Conservation (phyloP, 2,113 vertebrate species). For the Gorsachius goisagi region DNA sequence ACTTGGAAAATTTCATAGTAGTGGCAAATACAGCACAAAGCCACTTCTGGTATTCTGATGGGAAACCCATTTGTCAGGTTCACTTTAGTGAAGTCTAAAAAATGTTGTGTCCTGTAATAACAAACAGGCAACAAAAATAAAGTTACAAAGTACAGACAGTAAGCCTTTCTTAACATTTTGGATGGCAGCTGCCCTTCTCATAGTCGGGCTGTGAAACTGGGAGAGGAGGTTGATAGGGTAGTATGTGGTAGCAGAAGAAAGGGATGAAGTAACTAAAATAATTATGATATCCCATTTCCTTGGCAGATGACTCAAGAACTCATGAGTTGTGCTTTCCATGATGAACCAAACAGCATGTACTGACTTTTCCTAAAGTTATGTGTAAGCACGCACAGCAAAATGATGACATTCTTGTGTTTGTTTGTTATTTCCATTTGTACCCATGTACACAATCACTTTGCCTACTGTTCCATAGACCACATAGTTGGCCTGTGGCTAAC, state of each 20-base stretch:
- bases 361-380: neutral
- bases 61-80: neutral
- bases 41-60: neutral
- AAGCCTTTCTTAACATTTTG: neutral
- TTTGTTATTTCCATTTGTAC: neutral
- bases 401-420: neutral
- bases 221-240: neutral
- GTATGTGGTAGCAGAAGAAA: neutral
- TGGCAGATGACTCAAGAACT: slow-evolving; percentile 6
- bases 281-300: slow-evolving; percentile 13
- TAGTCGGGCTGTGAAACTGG: neutral
- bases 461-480: neutral
- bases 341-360: neutral
- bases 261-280: neutral
- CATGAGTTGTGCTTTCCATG: neutral
- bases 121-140: neutral
- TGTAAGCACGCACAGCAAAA: neutral
- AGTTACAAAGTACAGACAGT: neutral
- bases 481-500: neutral
- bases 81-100: neutral
- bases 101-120: neutral
- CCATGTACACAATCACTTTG: neutral
- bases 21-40: neutral
- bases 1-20: neutral
- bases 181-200: neutral